Evolutionary conservation across 2,888 invertebrate genomes (phyloP).

Genomic region (Congeria kusceri): DNA sequence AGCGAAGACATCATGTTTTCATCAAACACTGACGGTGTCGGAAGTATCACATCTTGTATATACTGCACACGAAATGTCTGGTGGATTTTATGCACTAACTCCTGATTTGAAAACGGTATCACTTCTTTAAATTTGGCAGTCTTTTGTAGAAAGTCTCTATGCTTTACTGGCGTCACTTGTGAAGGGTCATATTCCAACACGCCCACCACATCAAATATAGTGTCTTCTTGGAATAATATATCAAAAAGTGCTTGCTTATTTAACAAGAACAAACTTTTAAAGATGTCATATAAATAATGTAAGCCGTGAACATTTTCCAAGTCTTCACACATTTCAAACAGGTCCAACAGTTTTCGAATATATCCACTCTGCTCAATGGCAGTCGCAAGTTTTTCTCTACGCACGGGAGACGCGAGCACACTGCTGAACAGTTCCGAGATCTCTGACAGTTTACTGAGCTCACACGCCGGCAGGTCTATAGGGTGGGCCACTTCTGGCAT

Average conservation of each 20-base stretch:
- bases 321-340: conserved; percentile 99
- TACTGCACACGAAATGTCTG: conserved; percentile 99
- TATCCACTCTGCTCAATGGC: conserved; percentile 97
- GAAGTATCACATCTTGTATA: conserved; percentile 98
- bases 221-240: conserved; percentile 98
- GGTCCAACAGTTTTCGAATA: conserved; percentile 96
- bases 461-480: conserved; percentile 97
- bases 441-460: conserved; percentile 96
- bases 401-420: conserved; percentile 92
- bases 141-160: conserved; percentile 97
- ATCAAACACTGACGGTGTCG: conserved; percentile 99
- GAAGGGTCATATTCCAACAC: conserved; percentile 98
- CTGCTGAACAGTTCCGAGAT: conserved; percentile 91
- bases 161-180: conserved; percentile 88
- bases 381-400: conserved; percentile 97
- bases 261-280: conserved; percentile 98
- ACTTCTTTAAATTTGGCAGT: conserved; percentile 90
- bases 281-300: conserved; percentile 97
- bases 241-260: conserved; percentile 99
- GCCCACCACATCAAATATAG: conserved; percentile 95
- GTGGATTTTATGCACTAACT: conserved; percentile 98
- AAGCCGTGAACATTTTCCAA: conserved; percentile 95
- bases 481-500: conserved; percentile 97
- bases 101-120: conserved; percentile 97
- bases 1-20: conserved; percentile 99